Conservation (phyloP, 2,888 invertebrate species). For the Hirtodrosophila confusa region DNA sequence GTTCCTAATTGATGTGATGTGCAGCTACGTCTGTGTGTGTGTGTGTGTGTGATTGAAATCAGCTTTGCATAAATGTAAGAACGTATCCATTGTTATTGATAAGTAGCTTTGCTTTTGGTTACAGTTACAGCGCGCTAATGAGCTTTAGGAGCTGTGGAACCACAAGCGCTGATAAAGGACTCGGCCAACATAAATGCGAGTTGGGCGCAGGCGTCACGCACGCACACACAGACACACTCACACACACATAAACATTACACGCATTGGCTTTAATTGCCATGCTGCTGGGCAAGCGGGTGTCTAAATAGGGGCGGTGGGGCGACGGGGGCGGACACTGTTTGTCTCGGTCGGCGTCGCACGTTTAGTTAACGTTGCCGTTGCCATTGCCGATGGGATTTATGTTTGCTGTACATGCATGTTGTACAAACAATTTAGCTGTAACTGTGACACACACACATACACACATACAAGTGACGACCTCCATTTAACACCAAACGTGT, state of each 20-base stretch:
- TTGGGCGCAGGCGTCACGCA: constrained; percentile 37
- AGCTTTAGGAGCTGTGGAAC: constrained; percentile 38
- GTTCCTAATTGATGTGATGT: background rate
- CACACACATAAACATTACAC: constrained; percentile 7
- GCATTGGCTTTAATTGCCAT: constrained; percentile 67
- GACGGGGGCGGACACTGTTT: constrained; percentile 21
- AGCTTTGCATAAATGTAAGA: constrained; percentile 6
- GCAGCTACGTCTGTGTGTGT: constrained; percentile 21
- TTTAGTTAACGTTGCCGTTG: constrained; percentile 35
- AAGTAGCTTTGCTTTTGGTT: constrained; percentile 52
- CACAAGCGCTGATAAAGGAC: constrained; percentile 37
- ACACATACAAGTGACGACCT: constrained; percentile 57
- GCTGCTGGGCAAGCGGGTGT: constrained; percentile 31
- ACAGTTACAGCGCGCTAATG: constrained; percentile 58
- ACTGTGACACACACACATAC: constrained; percentile 61
- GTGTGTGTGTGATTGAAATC: constrained; percentile 1
- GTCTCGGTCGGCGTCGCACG: constrained; percentile 45
- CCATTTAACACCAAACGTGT: constrained; percentile 82
- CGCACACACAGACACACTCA: constrained; percentile 9
- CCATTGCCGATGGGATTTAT: constrained; percentile 62
- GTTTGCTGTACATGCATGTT: constrained; percentile 79
- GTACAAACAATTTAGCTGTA: constrained; percentile 81
- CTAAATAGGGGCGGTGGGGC: background rate
- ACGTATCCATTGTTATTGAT: constrained; percentile 29
- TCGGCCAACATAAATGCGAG: constrained; percentile 42